Percentiles rank a stretch among this genome's conserved stretches.
Evolutionary conservation across 2,888 invertebrate genomes (phyloP).

Genomic region (Limulus polyphemus): DNA sequence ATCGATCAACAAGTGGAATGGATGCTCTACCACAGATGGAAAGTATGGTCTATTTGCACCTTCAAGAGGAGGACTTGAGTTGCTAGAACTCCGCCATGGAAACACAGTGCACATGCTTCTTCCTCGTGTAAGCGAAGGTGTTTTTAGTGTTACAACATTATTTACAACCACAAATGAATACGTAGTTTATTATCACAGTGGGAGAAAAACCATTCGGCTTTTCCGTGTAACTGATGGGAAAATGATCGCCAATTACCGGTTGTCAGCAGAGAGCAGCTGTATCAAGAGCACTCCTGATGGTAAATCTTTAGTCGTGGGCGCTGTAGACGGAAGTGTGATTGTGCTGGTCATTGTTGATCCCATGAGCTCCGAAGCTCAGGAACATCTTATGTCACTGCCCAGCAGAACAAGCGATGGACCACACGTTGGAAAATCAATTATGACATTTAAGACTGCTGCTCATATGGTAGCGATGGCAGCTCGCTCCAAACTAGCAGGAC

Average conservation of each 20-base stretch:
- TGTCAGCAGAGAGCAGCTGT: slow-evolving; percentile 72
- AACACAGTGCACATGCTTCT: slow-evolving; percentile 78
- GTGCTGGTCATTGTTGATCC: slow-evolving; percentile 70
- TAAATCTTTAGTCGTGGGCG: slow-evolving; percentile 54
- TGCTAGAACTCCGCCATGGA: slow-evolving; percentile 76
- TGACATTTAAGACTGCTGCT: slow-evolving; percentile 24
- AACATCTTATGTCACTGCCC: slow-evolving; percentile 52
- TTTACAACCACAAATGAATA: slow-evolving; percentile 90
- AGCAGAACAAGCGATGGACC: slow-evolving; percentile 47
- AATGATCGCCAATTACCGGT: slow-evolving; percentile 81
- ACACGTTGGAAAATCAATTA: slow-evolving; percentile 4
- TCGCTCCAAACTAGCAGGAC: slow-evolving; percentile 8
- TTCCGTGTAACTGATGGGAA: slow-evolving; percentile 80
- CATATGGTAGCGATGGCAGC: slow-evolving; percentile 20
- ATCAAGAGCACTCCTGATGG: slow-evolving; percentile 75
- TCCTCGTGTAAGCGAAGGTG: slow-evolving; percentile 79
- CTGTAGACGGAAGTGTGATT: slow-evolving; percentile 85
- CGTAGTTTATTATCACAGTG: slow-evolving; percentile 92
- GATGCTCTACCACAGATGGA: slow-evolving; percentile 44
- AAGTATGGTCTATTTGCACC: slow-evolving; percentile 88
- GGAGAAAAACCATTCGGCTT: slow-evolving; percentile 80
- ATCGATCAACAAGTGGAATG: slow-evolving; percentile 82
- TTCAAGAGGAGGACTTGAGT: slow-evolving; percentile 74
- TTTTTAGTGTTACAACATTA: slow-evolving; percentile 86
- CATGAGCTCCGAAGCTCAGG: slow-evolving; percentile 49